Evolutionary conservation across 2,113 vertebrate species (phyloP).

Genomic region (Delphinapterus leucas): DNA sequence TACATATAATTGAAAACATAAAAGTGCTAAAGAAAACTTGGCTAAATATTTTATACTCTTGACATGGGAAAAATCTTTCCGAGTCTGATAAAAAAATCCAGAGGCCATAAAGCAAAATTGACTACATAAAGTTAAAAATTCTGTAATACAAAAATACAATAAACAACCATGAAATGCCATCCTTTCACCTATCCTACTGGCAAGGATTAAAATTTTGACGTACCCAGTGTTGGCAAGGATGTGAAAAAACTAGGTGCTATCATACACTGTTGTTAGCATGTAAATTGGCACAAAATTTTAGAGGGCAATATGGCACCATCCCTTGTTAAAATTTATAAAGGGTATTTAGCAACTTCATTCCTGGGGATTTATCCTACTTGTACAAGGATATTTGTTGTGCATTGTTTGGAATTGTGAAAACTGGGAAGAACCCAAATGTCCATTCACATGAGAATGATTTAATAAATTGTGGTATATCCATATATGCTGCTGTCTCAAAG

Average conservation of each 20-base stretch:
- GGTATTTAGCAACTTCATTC: background rate
- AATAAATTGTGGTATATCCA: background rate
- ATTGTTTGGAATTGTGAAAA: background rate
- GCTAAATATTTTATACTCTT: background rate
- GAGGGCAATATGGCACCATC: background rate
- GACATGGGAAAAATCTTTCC: background rate
- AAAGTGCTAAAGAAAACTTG: slow-evolving; percentile 13
- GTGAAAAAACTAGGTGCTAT: background rate
- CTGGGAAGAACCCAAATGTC: background rate
- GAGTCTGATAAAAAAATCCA: slow-evolving; percentile 21
- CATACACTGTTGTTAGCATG: background rate
- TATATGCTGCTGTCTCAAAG: background rate
- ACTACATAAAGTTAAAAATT: background rate
- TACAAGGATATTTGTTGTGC: background rate
- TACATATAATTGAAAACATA: slow-evolving; percentile 3
- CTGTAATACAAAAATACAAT: background rate
- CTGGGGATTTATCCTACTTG: background rate
- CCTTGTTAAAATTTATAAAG: background rate
- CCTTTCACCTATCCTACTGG: background rate
- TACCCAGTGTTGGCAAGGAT: background rate
- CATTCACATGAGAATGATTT: slow-evolving; percentile 2
- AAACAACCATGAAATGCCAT: background rate
- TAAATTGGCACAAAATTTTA: background rate
- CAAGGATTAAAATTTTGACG: slow-evolving; percentile 22
- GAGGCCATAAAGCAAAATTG: background rate